Percentiles rank a stretch among this genome's conserved stretches.
Conservation (phyloP, 2,888 invertebrate species). For the Galeruca laticollis region DNA sequence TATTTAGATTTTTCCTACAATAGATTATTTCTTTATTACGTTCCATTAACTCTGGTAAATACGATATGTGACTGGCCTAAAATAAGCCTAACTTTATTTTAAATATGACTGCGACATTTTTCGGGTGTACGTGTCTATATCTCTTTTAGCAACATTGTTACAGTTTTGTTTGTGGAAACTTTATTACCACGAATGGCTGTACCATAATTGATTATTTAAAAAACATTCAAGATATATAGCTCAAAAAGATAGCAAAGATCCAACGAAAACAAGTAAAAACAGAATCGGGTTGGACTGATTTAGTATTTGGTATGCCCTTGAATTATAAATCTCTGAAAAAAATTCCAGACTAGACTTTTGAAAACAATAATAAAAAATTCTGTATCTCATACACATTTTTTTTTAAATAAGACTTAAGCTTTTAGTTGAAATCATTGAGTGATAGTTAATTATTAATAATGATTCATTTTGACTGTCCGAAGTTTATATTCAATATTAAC, state of each 20-base stretch:
- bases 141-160: slow-evolving; percentile 7
- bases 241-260: not conserved
- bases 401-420: too few relatives aligned
- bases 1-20: too few relatives aligned
- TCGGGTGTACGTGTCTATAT: slow-evolving; percentile 3
- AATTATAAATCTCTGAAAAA: too few relatives aligned
- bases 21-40: not conserved
- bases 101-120: slow-evolving; percentile 2
- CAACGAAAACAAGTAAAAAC: not conserved
- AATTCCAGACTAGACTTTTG: too few relatives aligned
- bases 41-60: not conserved
- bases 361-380: too few relatives aligned
- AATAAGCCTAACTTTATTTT: not conserved
- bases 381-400: too few relatives aligned
- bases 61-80: not conserved
- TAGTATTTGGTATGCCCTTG: too few relatives aligned
- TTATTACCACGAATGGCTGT: not conserved
- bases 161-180: slow-evolving; percentile 1
- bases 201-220: not conserved
- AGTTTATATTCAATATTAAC: too few relatives aligned
- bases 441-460: too few relatives aligned
- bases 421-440: too few relatives aligned
- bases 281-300: too few relatives aligned
- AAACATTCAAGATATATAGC: not conserved
- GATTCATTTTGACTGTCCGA: too few relatives aligned